Conservation (phyloP, 2,888 invertebrate genomes). For the Volucella zonaria region DNA sequence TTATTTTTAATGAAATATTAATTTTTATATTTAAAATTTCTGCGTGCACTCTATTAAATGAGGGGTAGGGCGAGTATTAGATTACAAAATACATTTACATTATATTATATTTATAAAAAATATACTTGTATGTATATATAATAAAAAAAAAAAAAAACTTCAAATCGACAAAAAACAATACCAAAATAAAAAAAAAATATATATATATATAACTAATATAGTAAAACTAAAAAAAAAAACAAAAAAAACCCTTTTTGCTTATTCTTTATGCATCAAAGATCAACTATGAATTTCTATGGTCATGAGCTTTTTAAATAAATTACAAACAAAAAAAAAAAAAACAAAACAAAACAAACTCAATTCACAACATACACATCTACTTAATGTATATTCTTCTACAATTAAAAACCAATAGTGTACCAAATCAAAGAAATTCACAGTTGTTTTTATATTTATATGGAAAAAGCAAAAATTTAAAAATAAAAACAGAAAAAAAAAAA, state of each 20-base stretch:
- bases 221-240: conserved; percentile 33
- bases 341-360: conserved; percentile 49
- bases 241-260: conserved; percentile 71
- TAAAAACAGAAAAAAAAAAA: conserved; percentile 21
- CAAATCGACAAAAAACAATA: conserved; percentile 75
- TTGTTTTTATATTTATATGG: conserved; percentile 75
- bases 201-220: conserved; percentile 63
- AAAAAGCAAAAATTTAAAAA: conserved; percentile 75
- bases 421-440: conserved; percentile 74
- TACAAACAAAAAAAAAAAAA: conserved; percentile 22
- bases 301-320: conserved; percentile 56
- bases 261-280: conserved; percentile 74
- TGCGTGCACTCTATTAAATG: conserved; percentile 83
- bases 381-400: conserved; percentile 69
- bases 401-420: conserved; percentile 54
- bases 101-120: conserved; percentile 69
- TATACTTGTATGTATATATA: conserved; percentile 72
- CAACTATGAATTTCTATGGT: conserved; percentile 76
- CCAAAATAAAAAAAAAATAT: conserved; percentile 65
- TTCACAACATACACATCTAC: conserved; percentile 60
- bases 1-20: conserved; percentile 81
- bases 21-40: conserved; percentile 79
- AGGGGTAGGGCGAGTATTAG: conserved; percentile 83
- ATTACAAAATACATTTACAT: conserved; percentile 75
- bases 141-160: conserved; percentile 52